Conservation (phyloP, 2,113 vertebrate genomes). For the Phylloscopus whistleri region DNA sequence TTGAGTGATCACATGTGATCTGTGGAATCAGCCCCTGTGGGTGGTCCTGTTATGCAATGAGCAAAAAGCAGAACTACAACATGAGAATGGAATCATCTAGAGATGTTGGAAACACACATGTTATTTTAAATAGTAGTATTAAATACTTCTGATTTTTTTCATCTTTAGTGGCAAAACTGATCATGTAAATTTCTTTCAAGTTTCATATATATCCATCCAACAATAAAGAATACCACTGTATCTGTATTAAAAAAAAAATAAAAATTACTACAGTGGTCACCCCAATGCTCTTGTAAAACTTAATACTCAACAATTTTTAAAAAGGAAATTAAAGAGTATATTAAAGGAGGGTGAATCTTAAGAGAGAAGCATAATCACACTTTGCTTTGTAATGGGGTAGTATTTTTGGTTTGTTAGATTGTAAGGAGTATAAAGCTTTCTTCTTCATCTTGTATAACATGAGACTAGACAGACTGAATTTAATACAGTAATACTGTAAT, state of each 20-base stretch:
- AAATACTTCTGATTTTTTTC: not conserved
- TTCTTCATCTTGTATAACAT: not conserved
- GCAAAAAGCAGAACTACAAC: not conserved
- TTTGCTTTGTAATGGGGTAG: not conserved
- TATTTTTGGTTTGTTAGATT: not conserved
- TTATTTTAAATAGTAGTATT: conserved; percentile 24
- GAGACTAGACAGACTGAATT: not conserved
- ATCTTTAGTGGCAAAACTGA: not conserved
- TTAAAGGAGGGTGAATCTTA: not conserved
- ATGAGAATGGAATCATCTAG: not conserved
- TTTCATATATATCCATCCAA: not conserved
- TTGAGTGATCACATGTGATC: not conserved
- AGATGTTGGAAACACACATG: not conserved
- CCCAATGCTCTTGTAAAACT: not conserved
- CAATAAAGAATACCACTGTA: not conserved
- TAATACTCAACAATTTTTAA: not conserved
- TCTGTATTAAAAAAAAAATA: not conserved
- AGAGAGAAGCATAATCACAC: not conserved
- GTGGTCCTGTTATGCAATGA: not conserved
- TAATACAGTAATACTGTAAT: not conserved
- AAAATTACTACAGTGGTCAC: not conserved
- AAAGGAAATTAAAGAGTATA: not conserved
- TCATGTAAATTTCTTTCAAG: not conserved
- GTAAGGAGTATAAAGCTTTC: not conserved
- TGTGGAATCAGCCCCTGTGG: not conserved